Conservation (phyloP, 2,797 vertebrate genomes). For the Girardinus metallicus region DNA sequence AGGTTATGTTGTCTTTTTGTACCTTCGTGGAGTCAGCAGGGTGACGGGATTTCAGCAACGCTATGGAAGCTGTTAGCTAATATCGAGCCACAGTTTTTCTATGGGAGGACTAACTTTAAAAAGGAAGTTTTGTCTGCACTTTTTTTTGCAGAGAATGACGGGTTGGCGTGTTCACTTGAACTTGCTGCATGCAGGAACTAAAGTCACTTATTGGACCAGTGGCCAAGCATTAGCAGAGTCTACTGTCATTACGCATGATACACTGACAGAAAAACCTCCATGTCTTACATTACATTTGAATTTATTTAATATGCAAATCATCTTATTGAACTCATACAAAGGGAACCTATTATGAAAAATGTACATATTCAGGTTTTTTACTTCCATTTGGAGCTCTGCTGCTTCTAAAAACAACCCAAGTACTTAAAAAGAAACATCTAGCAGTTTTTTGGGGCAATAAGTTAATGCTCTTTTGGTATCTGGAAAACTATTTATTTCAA, state of each 20-base stretch:
- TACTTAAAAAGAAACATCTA: too few species aligned
- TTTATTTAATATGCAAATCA: neutral
- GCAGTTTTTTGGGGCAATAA: too few species aligned
- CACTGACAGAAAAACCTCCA: neutral
- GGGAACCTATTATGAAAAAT: too few species aligned
- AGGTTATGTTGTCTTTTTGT: slow-evolving; percentile 29
- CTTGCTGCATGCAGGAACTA: neutral
- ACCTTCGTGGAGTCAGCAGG: slow-evolving; percentile 20
- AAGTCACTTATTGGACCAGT: neutral
- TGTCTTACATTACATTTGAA: neutral
- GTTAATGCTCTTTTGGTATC: too few species aligned
- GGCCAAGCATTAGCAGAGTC: neutral
- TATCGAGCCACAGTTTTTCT: neutral
- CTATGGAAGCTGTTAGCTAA: slow-evolving; percentile 4
- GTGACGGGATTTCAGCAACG: slow-evolving; percentile 23
- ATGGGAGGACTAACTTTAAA: slow-evolving; percentile 29
- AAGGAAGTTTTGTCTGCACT: slow-evolving; percentile 5
- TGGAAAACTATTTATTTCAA: too few species aligned
- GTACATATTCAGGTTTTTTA: too few species aligned
- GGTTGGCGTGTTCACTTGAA: neutral
- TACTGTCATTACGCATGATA: neutral
- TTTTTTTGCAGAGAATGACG: neutral
- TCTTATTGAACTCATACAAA: too few species aligned
- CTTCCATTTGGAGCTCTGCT: too few species aligned
- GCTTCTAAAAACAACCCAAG: too few species aligned